Base-by-base conservation (phyloP, 2,888 invertebrate genomes). In the Apamea sordens region DNA sequence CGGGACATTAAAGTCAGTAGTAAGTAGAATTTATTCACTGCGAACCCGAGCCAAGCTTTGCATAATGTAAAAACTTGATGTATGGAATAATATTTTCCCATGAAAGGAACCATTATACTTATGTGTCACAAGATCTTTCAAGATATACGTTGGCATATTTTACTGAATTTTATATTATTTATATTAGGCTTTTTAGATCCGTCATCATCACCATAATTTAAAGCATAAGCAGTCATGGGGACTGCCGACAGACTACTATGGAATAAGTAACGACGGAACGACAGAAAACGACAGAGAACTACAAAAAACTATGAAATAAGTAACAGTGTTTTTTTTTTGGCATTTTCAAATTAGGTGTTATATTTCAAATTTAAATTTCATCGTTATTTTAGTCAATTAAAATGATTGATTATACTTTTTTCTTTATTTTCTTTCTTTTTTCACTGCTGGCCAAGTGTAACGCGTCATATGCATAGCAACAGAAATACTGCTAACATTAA, bases 51-150 rank as follows among this genome's bases (percentile, higher is more conserved):
- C 76, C 53, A 69, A 72, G 76, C 76, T 77, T 65, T 28, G 64
- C n/a, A 50, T 79, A 79, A 85, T 69, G 82, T 74, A 53, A 72
- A 76, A 76, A 69, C 61, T 76, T 85, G 76, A 85, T 83, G 50
- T 69, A 79, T 85, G 75, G 65, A 73, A 75, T 75, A 56, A 84
- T 77, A 81, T 76, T 84, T 73, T 67, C 69, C 64, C 53, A 50
- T 64, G n/a, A 76, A 82, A 28, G 41, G 13, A 36, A 75, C 64
- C 24, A 53, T 72, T 78, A 24, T 41, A 41, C 41, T 28, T 28
- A 3, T 41, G 21, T 59, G n/a, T n/a, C n/a, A 18, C 36, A 50
- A 71, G 15, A 36, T 59, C 15, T 71, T 67, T 61, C 53, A 50
- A 24, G n/a, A 32, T 67, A 50, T 21, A 32, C 32, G 18, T 70